phyloP scores from a whole-genome alignment of 2,113 vertebrate genomes.

The Rhineura floridana region DNA sequence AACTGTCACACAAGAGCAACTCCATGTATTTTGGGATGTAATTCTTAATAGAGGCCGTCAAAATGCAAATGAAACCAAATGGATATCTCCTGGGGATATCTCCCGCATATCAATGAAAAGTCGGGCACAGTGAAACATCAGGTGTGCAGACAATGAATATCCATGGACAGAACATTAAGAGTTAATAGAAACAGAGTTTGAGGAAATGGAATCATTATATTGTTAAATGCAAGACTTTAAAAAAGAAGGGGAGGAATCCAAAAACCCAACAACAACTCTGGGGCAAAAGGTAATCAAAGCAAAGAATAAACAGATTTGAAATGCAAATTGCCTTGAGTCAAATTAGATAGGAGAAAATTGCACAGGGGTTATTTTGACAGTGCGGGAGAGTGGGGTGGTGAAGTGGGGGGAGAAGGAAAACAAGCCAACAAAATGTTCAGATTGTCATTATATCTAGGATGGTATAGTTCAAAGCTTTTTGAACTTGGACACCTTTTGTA shows the following conservation, averaged over 20 bases:
- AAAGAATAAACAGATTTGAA: conserved; percentile 38
- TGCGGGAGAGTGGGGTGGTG: not conserved
- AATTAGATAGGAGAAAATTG: conserved; percentile 24
- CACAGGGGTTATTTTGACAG: conserved; percentile 18
- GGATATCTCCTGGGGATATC: not conserved
- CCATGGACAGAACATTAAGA: conserved; percentile 8
- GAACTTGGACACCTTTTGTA: not conserved
- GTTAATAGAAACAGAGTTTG: conserved; percentile 18
- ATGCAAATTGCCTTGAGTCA: conserved; percentile 32
- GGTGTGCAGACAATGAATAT: not conserved
- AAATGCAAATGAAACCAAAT: conserved; percentile 52
- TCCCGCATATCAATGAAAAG: not conserved
- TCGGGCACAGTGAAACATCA: not conserved
- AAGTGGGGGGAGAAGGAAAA: not conserved
- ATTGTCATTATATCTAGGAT: not conserved
- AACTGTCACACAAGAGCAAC: conserved; percentile 52
- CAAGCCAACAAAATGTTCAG: conserved; percentile 29
- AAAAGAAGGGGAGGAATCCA: not conserved
- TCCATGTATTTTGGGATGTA: conserved; percentile 26
- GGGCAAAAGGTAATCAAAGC: conserved; percentile 22
- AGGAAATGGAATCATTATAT: not conserved
- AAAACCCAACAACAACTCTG: not conserved
- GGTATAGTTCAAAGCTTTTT: not conserved
- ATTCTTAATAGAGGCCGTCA: conserved; percentile 45
- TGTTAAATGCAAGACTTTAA: not conserved